A percentile compares a stretch with the other conserved stretches of the same genome.
Evolutionary conservation across 2,113 vertebrate genomes (phyloP).

Genomic region (Alligator mississippiensis): DNA sequence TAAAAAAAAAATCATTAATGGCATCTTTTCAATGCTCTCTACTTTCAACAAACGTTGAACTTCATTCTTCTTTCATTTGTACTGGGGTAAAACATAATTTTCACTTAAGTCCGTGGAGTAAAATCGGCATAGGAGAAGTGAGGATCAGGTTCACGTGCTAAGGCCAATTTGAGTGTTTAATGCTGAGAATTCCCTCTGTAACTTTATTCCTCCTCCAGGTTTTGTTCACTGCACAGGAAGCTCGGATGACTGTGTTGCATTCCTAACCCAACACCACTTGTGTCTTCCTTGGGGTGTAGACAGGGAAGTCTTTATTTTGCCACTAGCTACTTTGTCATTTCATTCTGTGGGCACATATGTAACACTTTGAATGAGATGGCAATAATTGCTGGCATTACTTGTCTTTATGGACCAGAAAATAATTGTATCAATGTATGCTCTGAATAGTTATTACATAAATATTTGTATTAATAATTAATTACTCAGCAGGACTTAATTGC

Average conservation of each 20-base stretch:
- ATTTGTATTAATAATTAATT: constrained; percentile 62
- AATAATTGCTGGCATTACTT: constrained; percentile 15
- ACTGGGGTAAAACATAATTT: background rate
- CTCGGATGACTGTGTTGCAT: background rate
- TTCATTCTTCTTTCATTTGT: background rate
- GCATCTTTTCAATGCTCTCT: background rate
- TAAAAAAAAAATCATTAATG: background rate
- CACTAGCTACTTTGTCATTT: background rate
- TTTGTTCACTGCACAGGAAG: background rate
- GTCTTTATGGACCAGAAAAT: constrained; percentile 5
- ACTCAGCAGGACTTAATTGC: constrained; percentile 45
- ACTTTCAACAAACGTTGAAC: background rate
- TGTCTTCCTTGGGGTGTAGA: background rate
- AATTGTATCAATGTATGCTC: background rate
- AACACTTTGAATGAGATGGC: background rate
- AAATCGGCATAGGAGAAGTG: background rate
- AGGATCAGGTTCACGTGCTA: background rate
- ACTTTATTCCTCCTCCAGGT: background rate
- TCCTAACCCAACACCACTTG: background rate
- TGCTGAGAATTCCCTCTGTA: background rate
- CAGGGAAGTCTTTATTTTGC: background rate
- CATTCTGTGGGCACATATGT: background rate
- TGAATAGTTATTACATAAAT: constrained; percentile 44
- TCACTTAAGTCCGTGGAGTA: background rate
- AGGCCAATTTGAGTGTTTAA: too few relatives aligned